A percentile compares a stretch with the other conserved stretches of the same genome.
phyloP scores from a whole-genome alignment of 1,140 invertebrate genomes.

The Halesus radiatus region DNA sequence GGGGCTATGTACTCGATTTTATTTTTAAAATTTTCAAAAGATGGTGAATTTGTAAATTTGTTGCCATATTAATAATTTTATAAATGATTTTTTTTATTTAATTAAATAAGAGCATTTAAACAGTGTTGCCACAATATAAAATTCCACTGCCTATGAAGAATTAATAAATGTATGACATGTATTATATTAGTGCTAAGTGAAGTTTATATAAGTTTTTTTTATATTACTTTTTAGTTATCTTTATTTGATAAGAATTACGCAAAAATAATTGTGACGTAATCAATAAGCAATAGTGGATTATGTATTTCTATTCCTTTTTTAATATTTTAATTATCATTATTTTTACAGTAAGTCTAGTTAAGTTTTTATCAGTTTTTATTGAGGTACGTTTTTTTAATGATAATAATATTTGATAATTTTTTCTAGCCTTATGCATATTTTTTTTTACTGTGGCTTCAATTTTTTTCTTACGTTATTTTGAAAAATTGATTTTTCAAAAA shows the following conservation, averaged over 20 bases:
- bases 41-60: conserved; percentile 24
- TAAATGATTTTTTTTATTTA: conserved; percentile 6
- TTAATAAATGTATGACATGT: neutral
- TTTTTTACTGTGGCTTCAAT: conserved; percentile 11
- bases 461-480: neutral
- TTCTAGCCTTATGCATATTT: conserved; percentile 14
- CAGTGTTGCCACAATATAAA: neutral
- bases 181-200: conserved; percentile 22
- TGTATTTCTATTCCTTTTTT: conserved; percentile 26
- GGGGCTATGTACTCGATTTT: neutral
- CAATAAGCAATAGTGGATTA: conserved; percentile 22
- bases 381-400: conserved; percentile 3
- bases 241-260: conserved; percentile 20
- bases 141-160: conserved; percentile 8
- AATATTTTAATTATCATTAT: conserved; percentile 12
- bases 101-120: conserved; percentile 4
- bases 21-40: neutral
- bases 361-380: conserved; percentile 7
- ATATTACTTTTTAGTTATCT: conserved; percentile 13
- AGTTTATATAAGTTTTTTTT: conserved; percentile 29
- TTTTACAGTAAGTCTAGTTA: conserved; percentile 12
- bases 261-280: conserved; percentile 13
- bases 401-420: conserved; percentile 23
- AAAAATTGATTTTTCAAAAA: too few species aligned
- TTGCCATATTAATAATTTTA: conserved; percentile 32